phyloP scores from a whole-genome alignment of 2,888 invertebrate genomes.

The Aporophyla lueneburgensis region DNA sequence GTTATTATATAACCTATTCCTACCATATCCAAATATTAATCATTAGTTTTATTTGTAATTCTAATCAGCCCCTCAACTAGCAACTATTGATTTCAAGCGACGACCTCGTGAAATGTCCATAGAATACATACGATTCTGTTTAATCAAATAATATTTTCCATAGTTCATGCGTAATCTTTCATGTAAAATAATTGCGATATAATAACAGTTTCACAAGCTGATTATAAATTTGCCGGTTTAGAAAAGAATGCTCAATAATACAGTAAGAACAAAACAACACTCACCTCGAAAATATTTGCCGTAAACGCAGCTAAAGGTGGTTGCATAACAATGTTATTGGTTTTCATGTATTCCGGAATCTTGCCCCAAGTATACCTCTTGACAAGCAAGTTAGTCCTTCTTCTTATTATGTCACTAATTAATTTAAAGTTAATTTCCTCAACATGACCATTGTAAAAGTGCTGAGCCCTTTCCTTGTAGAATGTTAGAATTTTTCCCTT shows the following conservation, averaged over 20 bases:
- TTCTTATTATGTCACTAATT: conserved; percentile 95
- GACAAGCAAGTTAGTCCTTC: conserved; percentile 95
- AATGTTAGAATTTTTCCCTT: conserved; percentile 96
- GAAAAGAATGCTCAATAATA: not conserved
- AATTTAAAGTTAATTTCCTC: conserved; percentile 96
- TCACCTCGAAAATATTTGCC: conserved; percentile 95
- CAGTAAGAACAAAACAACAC: not conserved
- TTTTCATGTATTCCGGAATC: conserved; percentile 94
- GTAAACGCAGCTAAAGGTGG: conserved; percentile 95
- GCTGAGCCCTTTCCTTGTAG: conserved; percentile 96
- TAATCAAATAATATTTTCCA: not conserved
- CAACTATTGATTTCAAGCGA: not conserved
- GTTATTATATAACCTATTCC: not conserved
- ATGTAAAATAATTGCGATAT: not conserved
- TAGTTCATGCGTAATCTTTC: not conserved
- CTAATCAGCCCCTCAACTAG: too few relatives aligned
- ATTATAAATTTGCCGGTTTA: too few relatives aligned
- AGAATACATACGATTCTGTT: not conserved
- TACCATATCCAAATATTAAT: not conserved
- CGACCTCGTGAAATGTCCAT: not conserved
- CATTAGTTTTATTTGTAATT: not conserved
- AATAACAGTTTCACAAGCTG: not conserved
- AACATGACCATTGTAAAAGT: conserved; percentile 96
- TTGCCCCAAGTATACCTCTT: conserved; percentile 95
- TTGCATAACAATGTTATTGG: conserved; percentile 93